Evolutionary conservation across 2,797 vertebrate species (phyloP).

Genomic region (Sebastes iracundus): DNA sequence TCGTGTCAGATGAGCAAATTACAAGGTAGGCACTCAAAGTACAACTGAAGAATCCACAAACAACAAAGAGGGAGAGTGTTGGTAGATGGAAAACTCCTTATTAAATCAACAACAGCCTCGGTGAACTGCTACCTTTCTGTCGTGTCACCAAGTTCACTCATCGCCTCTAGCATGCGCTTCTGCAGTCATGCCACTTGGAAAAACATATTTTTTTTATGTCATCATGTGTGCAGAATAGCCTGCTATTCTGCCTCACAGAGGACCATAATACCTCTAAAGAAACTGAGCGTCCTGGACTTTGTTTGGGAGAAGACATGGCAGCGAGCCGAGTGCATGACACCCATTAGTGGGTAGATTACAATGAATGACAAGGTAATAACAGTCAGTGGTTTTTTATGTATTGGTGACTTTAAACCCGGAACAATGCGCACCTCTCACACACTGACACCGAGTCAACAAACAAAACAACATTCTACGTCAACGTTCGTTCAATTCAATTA

Average conservation of each 20-base stretch:
- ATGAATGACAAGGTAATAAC: constrained; percentile 46
- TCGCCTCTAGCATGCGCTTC: constrained; percentile 30
- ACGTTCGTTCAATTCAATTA: constrained; percentile 61
- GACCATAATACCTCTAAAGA: constrained; percentile 2
- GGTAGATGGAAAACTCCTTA: constrained; percentile 27
- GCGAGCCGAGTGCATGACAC: constrained; percentile 60
- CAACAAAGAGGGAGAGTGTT: constrained; percentile 10
- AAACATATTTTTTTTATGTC: constrained; percentile 39
- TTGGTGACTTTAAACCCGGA: constrained; percentile 50
- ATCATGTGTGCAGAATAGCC: constrained; percentile 50
- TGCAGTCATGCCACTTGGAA: constrained; percentile 47
- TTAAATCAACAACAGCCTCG: constrained; percentile 45
- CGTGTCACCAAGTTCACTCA: constrained; percentile 60
- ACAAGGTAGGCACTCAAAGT: constrained; percentile 6
- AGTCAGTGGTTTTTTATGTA: constrained; percentile 42
- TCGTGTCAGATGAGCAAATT: constrained; percentile 22
- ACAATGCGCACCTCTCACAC: constrained; percentile 60
- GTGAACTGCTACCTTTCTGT: constrained; percentile 30
- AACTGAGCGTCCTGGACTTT: not conserved
- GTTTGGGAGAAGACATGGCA: constrained; percentile 21
- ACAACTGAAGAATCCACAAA: constrained; percentile 27
- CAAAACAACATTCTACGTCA: constrained; percentile 51
- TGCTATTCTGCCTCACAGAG: constrained; percentile 6
- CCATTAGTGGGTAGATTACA: constrained; percentile 62
- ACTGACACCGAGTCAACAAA: constrained; percentile 55